phyloP scores from a whole-genome alignment of 2,113 vertebrate species.

The Microtus richardsoni region DNA sequence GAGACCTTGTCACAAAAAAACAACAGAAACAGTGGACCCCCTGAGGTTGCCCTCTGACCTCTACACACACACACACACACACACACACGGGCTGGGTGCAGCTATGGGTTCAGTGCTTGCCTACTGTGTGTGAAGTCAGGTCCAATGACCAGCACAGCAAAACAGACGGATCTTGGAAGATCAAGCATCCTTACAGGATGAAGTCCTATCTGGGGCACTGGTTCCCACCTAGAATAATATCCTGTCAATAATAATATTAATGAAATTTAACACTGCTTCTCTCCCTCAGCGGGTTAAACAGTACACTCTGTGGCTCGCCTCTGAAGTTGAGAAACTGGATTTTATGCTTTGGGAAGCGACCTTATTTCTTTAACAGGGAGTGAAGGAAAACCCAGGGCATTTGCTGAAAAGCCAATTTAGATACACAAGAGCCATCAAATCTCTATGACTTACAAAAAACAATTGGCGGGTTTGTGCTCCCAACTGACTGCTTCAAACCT shows the following conservation, averaged over 20 bases:
- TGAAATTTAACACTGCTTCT: neutral
- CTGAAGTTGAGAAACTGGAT: neutral
- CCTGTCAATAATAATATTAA: neutral
- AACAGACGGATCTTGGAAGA: neutral
- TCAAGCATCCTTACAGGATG: neutral
- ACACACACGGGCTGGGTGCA: neutral
- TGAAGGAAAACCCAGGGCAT: neutral
- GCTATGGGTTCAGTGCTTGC: neutral
- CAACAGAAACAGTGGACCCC: neutral
- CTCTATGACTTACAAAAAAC: neutral
- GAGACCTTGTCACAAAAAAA: neutral
- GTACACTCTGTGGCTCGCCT: neutral
- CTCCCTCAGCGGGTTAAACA: neutral
- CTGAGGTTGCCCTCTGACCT: neutral
- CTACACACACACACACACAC: neutral
- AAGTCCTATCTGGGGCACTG: neutral
- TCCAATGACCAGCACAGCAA: neutral
- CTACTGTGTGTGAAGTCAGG: neutral
- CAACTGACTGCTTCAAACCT: neutral
- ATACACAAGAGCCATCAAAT: neutral
- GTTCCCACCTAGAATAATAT: neutral
- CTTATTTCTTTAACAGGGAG: neutral
- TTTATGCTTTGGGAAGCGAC: neutral
- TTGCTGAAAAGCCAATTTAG: neutral
- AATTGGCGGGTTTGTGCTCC: neutral